Base-by-base conservation (phyloP, 2,888 invertebrate genomes). In the Agonum fuliginosum region DNA sequence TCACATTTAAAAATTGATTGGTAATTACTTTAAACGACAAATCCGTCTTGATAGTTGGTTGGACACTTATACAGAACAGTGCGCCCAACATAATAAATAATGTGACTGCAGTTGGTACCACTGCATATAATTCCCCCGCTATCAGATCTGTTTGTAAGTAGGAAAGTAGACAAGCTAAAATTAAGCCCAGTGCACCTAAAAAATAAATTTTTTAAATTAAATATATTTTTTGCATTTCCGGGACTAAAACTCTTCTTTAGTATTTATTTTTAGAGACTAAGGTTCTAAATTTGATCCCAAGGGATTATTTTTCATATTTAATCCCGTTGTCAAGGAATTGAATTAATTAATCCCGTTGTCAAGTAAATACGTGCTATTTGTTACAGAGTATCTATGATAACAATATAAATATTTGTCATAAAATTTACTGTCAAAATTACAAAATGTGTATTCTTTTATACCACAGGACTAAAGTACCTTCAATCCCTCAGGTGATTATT, bases 1-100 rank as follows among this genome's bases (percentile, higher is more conserved):
- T n/a, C n/a, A n/a, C n/a, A 30, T 65, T 0, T 34, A 14, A 46
- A 70, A 41, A 12, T n/a, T n/a, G n/a, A n/a, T n/a, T 30, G 58
- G 14, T 62, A 76, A 12, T 86, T 78, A 91, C 93, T 78, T 91
- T 91, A 83, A 93, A 93, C 0, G 91, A 89, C 0, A 93, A 86
- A 80, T 90, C 89, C 83, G 89, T 89, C 41, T 89, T 88, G 0
- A 92, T 91, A 3, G 89, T 89, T 0, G 93, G 93, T 81, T 93
- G 93, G 0, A 89, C 84, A 0, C 89, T 88, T 41, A 93, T 88
- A 1, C 88, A 87, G 72, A 87, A 84, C 3, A 93, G 85, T 1
- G 90, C 88, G 43, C 86, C 75, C 12, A 89, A 12, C 81, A 84
- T 81, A 24, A 82, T 78, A 17, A 82, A 37, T 19, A 80, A 80